Base-by-base conservation (phyloP, 2,797 vertebrate genomes). In the Phalloptychus januarius region DNA sequence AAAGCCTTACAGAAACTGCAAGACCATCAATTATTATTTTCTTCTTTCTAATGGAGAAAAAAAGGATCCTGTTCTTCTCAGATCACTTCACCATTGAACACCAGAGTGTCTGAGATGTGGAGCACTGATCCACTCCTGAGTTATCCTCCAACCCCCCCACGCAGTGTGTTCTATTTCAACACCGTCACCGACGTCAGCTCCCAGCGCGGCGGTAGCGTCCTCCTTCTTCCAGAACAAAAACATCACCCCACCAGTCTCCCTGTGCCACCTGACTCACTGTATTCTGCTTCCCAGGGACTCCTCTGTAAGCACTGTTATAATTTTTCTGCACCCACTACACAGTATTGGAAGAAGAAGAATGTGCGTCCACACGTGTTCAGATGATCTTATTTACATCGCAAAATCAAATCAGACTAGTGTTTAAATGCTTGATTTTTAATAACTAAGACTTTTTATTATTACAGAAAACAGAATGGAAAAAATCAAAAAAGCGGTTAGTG, bases 221-320 rank as follows among this genome's bases (percentile, higher is more conserved):
- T 94, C 95, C 94, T 94, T 94, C 92, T 89, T 85, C 84, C 91
- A 80, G 81, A 89, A 78, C n/a, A 86, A 81, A 73, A 91, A 90
- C 88, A 88, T 92, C 80, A 89, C 89, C 76, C 83, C 89, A 82
- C 79, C 94, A 87, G 75, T 78, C 78, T 89, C 84, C 87, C 85
- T 46, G 48, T 1, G 33, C 84, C 78, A 80, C 77, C 79, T 67
- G 33, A 42, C 77, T 81, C 71, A 84, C 88, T 84, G 76, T 48
- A 71, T 88, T 83, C 80, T 80, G 71, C 46, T 76, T 88, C 86
- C 77, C 85, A 76, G 72, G 50, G 78, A 81, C 28, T 86, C 82
- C 18, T 75, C 78, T 61, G 44, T 25, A 25, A 80, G 36, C 72
- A 83, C 77, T 33, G 63, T 75, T 77, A 56, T 56, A 56, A 79